These are phyloP conservation scores for Andrena praecox DNA, from an alignment of 2,888 invertebrate genomes.

Conservation along the genomic window DNA sequence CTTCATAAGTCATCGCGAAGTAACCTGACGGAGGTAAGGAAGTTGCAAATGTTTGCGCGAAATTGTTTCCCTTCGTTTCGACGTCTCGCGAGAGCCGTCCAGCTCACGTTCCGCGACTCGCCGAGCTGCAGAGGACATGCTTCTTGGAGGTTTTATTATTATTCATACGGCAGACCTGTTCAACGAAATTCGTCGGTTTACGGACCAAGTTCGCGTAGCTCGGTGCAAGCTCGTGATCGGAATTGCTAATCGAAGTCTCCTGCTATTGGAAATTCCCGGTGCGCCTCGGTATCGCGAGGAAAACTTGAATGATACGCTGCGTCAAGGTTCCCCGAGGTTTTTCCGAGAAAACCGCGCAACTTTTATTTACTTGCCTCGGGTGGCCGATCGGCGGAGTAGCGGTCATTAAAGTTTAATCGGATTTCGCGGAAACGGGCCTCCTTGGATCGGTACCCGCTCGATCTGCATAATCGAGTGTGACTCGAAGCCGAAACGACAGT, in stretches of 20 bases:
- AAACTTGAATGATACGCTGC: constrained; percentile 36
- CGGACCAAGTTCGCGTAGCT: constrained; percentile 39
- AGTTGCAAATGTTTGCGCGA: too few relatives aligned
- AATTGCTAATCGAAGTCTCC: constrained; percentile 56
- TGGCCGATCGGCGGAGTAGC: not conserved
- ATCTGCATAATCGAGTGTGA: not conserved
- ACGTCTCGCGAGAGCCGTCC: too few relatives aligned
- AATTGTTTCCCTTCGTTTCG: too few relatives aligned
- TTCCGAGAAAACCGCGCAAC: constrained; percentile 1
- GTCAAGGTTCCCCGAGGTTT: constrained; percentile 19
- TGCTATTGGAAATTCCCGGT: constrained; percentile 44
- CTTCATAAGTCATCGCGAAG: not conserved
- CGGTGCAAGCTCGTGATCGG: constrained; percentile 50
- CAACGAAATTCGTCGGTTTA: constrained; percentile 54
- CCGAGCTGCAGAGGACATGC: not conserved
- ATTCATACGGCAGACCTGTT: constrained; percentile 45
- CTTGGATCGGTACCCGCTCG: not conserved
- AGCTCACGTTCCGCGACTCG: not conserved
- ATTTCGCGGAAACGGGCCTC: not conserved
- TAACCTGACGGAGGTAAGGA: too few relatives aligned
- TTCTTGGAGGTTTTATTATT: constrained; percentile 28
- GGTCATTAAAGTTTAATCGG: constrained; percentile 19
- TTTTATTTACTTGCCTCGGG: constrained; percentile 6
- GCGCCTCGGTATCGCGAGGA: constrained; percentile 29
- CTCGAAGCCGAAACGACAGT: not conserved